Evolutionary conservation across 2,113 vertebrate species (phyloP).

Genomic region (Sebastes schlegelii): DNA sequence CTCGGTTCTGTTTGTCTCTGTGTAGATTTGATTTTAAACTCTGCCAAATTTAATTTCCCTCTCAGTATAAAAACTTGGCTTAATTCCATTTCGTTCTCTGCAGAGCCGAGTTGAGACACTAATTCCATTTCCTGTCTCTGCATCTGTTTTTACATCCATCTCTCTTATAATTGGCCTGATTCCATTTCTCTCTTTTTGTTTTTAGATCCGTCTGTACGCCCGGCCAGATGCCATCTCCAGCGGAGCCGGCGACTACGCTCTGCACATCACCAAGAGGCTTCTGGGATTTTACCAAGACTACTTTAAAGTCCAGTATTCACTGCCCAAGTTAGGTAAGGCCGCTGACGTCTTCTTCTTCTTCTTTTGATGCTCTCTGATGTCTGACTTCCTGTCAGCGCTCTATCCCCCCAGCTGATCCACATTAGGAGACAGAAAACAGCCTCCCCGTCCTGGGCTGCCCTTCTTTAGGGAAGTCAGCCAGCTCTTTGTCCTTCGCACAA

Average conservation of each 20-base stretch:
- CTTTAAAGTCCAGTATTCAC: constrained; percentile 97
- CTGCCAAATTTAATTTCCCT: constrained; percentile 38
- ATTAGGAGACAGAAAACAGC: constrained; percentile 21
- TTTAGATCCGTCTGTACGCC: constrained; percentile 94
- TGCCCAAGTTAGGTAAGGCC: constrained; percentile 97
- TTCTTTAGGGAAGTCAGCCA: constrained; percentile 37
- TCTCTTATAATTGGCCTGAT: constrained; percentile 38
- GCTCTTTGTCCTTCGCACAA: constrained; percentile 36
- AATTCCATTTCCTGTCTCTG: constrained; percentile 17
- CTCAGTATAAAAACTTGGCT: neutral
- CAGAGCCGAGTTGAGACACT: neutral
- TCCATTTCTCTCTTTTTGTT: constrained; percentile 8
- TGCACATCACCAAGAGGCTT: constrained; percentile 96
- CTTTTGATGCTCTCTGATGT: neutral
- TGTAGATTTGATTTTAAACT: constrained; percentile 19
- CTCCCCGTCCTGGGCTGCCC: neutral
- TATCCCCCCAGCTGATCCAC: constrained; percentile 1
- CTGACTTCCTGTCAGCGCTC: constrained; percentile 38
- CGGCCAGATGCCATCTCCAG: constrained; percentile 94
- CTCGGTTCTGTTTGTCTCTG: neutral
- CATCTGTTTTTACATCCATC: constrained; percentile 25
- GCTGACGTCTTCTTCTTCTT: neutral
- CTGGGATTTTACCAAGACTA: constrained; percentile 99
- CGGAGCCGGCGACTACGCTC: constrained; percentile 95
- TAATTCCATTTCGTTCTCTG: constrained; percentile 21